These are phyloP conservation scores for Xanthorhoe designata DNA, from an alignment of 2,888 invertebrate species.

Conservation along the genomic window DNA sequence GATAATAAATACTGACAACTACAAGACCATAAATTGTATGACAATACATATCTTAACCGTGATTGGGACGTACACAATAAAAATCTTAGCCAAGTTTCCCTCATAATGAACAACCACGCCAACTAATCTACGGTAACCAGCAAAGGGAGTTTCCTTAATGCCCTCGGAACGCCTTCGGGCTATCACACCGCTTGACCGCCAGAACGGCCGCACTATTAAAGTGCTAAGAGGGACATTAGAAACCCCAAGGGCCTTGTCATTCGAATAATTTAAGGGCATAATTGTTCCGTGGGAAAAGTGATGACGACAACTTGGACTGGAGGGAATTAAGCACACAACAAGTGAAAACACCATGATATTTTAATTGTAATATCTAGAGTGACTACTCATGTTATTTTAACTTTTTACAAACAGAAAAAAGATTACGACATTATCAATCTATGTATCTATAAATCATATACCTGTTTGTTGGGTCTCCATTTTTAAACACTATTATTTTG, in stretches of 20 bases:
- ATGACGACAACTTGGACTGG: constrained; percentile 16
- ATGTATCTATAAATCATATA: no score
- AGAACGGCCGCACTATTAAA: constrained; percentile 78
- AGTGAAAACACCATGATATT: neutral
- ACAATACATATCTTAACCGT: no score
- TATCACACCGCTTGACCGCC: constrained; percentile 76
- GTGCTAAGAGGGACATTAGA: constrained; percentile 83
- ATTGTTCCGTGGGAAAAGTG: constrained; percentile 64
- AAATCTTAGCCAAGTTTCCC: constrained; percentile 6
- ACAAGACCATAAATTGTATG: no score
- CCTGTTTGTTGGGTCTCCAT: no score
- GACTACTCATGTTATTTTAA: neutral
- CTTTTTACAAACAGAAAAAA: no score
- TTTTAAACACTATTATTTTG: no score
- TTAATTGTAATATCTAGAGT: neutral
- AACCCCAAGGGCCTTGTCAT: constrained; percentile 75
- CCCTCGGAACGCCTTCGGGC: constrained; percentile 74
- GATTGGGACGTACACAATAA: neutral
- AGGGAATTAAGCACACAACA: constrained; percentile 6
- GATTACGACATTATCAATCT: no score
- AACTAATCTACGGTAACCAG: constrained; percentile 80
- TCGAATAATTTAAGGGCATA: constrained; percentile 82
- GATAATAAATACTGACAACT: no score
- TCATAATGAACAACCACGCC: constrained; percentile 22
- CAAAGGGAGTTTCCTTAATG: constrained; percentile 79